Percentiles rank a stretch among this genome's conserved stretches.
Evolutionary conservation across 2,113 vertebrate species (phyloP).

Genomic region (Amphiprion percula): DNA sequence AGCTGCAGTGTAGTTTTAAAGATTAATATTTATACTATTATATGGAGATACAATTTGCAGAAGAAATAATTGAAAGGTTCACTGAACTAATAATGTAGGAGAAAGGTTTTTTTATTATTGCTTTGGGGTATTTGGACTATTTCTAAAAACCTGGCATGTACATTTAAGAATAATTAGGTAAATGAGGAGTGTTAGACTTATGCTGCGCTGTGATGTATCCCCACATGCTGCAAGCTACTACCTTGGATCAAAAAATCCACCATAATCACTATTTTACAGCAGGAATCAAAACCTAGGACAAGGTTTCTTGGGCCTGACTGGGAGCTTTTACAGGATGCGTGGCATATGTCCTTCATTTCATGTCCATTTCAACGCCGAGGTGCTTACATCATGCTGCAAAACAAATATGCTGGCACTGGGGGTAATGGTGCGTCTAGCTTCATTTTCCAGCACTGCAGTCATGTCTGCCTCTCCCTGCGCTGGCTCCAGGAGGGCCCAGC

Average conservation of each 20-base stretch:
- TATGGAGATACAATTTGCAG: no score
- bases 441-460: conserved; percentile 76
- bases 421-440: conserved; percentile 76
- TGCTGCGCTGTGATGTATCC: not conserved
- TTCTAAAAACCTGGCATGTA: no score
- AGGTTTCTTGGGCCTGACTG: conserved; percentile 3
- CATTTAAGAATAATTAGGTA: no score
- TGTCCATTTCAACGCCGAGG: conserved; percentile 36
- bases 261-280: not conserved
- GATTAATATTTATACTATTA: no score
- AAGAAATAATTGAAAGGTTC: no score
- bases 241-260: not conserved
- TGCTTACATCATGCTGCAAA: conserved; percentile 75
- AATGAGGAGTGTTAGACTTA: no score
- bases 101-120: no score
- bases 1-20: no score
- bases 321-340: conserved; percentile 31
- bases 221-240: not conserved
- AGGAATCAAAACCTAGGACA: not conserved
- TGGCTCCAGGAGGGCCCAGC: conserved; percentile 72
- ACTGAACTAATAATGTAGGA: no score
- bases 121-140: no score
- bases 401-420: conserved; percentile 75
- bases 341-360: conserved; percentile 64
- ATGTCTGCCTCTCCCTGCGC: conserved; percentile 66